Conservation (phyloP, 2,113 vertebrate species). For the Pycnonotus jocosus region DNA sequence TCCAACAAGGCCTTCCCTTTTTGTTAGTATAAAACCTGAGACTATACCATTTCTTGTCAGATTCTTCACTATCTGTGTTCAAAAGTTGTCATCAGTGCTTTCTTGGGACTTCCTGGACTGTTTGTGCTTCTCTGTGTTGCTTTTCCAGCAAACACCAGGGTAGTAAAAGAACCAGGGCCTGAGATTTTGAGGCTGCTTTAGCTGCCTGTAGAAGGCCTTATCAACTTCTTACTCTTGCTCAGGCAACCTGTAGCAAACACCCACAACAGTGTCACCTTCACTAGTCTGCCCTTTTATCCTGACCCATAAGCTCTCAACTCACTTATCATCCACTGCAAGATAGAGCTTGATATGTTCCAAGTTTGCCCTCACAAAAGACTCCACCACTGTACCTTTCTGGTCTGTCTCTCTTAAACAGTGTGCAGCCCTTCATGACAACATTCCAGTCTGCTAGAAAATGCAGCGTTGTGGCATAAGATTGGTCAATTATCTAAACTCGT, state of each 20-base stretch:
- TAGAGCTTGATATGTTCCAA: neutral
- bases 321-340: too few species aligned
- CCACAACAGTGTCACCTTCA: neutral
- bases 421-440: neutral
- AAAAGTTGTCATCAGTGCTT: too few species aligned
- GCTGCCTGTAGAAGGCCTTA: neutral
- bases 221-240: neutral
- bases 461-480: neutral
- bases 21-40: neutral
- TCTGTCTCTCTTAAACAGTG: neutral
- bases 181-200: neutral
- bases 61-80: neutral
- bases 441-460: neutral
- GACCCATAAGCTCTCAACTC: neutral
- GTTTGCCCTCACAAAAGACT: neutral
- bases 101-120: neutral
- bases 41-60: neutral
- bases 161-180: neutral
- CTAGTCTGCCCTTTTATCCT: neutral
- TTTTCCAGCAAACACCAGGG: neutral
- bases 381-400: neutral
- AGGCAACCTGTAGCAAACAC: neutral
- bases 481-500: neutral
- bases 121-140: neutral
- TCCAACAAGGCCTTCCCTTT: neutral